Evolutionary conservation across 2,797 vertebrate species (phyloP).

Genomic region (Cryptoprocta ferox): DNA sequence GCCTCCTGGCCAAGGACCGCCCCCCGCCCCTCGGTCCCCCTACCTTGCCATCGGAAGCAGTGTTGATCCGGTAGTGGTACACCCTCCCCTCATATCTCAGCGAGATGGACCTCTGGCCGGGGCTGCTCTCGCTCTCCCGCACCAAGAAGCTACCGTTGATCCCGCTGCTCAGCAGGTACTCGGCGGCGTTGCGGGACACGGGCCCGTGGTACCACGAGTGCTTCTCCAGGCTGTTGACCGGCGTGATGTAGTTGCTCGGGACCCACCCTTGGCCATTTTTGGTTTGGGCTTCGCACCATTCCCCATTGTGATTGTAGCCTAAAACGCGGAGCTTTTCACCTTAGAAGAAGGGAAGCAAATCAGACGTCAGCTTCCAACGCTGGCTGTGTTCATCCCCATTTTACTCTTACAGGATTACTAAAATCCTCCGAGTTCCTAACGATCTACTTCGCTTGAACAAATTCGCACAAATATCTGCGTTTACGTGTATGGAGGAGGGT

Average conservation of each 20-base stretch:
- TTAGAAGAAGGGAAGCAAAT: slow-evolving; percentile 73
- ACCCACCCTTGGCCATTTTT: slow-evolving; percentile 99
- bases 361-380: not conserved
- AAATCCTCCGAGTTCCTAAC: not conserved
- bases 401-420: not conserved
- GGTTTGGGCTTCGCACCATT: slow-evolving; percentile 98
- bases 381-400: not conserved
- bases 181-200: slow-evolving; percentile 96
- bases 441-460: not conserved
- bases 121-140: slow-evolving; percentile 98
- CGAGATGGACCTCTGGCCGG: slow-evolving; percentile 97
- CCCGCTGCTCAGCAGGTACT: slow-evolving; percentile 98
- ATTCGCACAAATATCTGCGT: not conserved
- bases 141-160: slow-evolving; percentile 99
- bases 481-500: not conserved
- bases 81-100: slow-evolving; percentile 97
- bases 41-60: slow-evolving; percentile 97
- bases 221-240: slow-evolving; percentile 98
- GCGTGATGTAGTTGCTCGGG: slow-evolving; percentile 99
- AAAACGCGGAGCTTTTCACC: slow-evolving; percentile 98
- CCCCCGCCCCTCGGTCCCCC: not conserved
- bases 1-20: not conserved
- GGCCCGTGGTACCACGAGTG: slow-evolving; percentile 99
- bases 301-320: slow-evolving; percentile 98
- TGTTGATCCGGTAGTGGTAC: slow-evolving; percentile 99